Percentiles rank a stretch among this genome's conserved stretches.
phyloP scores from a whole-genome alignment of 2,113 vertebrate species.

The Perognathus longimembris region DNA sequence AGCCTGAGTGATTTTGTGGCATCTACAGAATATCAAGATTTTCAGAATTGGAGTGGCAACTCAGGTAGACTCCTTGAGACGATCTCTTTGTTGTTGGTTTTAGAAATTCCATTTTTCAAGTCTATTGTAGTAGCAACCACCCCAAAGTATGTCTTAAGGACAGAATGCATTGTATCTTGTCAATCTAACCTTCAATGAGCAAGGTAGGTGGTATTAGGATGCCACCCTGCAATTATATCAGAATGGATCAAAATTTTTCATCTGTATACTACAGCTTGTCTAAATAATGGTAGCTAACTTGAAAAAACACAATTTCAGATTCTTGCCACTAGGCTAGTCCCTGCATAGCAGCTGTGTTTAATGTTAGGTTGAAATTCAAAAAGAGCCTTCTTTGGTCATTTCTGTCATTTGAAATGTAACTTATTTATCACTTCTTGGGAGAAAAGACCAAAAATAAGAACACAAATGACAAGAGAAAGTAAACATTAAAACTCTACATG shows the following conservation, averaged over 20 bases:
- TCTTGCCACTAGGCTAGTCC: background rate
- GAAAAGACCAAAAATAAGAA: background rate
- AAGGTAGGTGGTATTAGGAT: background rate
- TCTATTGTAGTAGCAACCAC: conserved; percentile 49
- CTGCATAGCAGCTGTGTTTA: background rate
- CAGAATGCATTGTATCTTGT: background rate
- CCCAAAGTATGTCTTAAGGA: conserved; percentile 58
- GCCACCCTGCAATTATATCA: conserved; percentile 32
- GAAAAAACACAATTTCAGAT: background rate
- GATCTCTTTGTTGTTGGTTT: conserved; percentile 50
- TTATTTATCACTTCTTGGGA: too few relatives aligned
- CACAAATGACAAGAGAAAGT: background rate
- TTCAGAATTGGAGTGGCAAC: background rate
- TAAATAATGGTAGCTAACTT: conserved; percentile 1
- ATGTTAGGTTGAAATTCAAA: background rate
- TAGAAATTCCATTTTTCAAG: conserved; percentile 67
- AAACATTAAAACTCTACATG: too few relatives aligned
- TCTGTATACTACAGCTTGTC: background rate
- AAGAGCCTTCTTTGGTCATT: background rate
- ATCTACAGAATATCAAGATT: background rate
- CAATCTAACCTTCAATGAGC: background rate
- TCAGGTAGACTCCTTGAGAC: background rate
- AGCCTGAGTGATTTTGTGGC: background rate
- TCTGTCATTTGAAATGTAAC: background rate
- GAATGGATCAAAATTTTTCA: conserved; percentile 36